Evolutionary conservation across 2,888 invertebrate genomes (phyloP).

Genomic region (Latheticus oryzae): DNA sequence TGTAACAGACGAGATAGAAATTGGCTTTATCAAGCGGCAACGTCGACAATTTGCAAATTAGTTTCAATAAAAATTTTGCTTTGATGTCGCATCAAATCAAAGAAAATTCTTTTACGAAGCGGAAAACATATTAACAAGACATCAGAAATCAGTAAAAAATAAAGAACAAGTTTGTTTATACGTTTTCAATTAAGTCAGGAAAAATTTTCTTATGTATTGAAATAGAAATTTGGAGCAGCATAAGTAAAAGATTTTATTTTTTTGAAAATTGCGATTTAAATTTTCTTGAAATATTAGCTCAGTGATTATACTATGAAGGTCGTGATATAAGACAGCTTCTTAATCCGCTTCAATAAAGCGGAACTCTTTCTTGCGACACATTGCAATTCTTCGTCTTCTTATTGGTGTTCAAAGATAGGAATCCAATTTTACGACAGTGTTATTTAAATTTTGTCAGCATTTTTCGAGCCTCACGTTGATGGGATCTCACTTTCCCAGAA

Average conservation of each 20-base stretch:
- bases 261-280: too few species aligned
- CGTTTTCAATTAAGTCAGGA: too few species aligned
- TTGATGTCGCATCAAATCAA: slow-evolving; percentile 23
- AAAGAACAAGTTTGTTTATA: too few species aligned
- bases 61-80: slow-evolving; percentile 28
- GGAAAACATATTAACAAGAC: slow-evolving; percentile 1
- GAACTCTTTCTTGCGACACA: slow-evolving; percentile 3
- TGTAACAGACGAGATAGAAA: slow-evolving; percentile 32
- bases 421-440: slow-evolving; percentile 23
- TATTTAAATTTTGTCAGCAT: slow-evolving; percentile 24
- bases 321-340: background rate
- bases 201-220: too few species aligned
- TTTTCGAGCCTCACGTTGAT: slow-evolving; percentile 11
- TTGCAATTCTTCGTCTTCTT: slow-evolving; percentile 9
- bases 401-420: slow-evolving; percentile 8
- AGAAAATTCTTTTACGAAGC: slow-evolving; percentile 4
- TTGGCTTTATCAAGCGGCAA: slow-evolving; percentile 26
- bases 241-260: too few species aligned
- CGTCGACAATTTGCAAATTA: slow-evolving; percentile 33
- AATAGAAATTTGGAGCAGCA: too few species aligned
- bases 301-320: too few species aligned
- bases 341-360: slow-evolving; percentile 11
- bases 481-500: slow-evolving; percentile 6
- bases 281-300: too few species aligned
- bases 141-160: too few species aligned